phyloP scores from a whole-genome alignment of 2,113 vertebrate species.

The Aegithalos caudatus region DNA sequence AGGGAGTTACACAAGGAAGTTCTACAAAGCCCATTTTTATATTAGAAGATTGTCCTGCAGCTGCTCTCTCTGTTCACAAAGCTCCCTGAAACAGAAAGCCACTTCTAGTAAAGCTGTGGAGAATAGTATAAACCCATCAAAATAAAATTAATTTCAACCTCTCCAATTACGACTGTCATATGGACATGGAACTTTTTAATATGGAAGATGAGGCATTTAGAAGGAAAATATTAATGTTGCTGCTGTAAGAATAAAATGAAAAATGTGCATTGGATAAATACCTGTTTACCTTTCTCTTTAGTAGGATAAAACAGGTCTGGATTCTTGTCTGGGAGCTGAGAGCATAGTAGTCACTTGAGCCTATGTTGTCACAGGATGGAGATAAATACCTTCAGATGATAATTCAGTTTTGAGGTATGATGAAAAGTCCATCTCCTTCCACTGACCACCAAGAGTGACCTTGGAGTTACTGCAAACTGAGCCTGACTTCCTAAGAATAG shows the following conservation, averaged over 20 bases:
- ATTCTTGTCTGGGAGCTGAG: neutral
- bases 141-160: neutral
- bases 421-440: neutral
- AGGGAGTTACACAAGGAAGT: neutral
- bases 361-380: neutral
- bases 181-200: neutral
- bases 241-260: neutral
- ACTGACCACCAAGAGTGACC: neutral
- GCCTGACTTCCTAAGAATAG: neutral
- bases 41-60: neutral
- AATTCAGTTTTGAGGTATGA: neutral
- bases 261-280: neutral
- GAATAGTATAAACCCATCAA: neutral
- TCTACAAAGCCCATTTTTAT: neutral
- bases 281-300: neutral
- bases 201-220: neutral
- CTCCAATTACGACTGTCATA: neutral
- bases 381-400: neutral
- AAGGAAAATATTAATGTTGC: neutral
- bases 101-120: neutral
- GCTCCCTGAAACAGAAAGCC: neutral
- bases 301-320: neutral
- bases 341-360: neutral
- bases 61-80: neutral
- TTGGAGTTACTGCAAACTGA: neutral